Percentiles rank a stretch among this genome's conserved stretches.
Evolutionary conservation across 2,113 vertebrate species (phyloP).

Genomic region (Python bivittatus): DNA sequence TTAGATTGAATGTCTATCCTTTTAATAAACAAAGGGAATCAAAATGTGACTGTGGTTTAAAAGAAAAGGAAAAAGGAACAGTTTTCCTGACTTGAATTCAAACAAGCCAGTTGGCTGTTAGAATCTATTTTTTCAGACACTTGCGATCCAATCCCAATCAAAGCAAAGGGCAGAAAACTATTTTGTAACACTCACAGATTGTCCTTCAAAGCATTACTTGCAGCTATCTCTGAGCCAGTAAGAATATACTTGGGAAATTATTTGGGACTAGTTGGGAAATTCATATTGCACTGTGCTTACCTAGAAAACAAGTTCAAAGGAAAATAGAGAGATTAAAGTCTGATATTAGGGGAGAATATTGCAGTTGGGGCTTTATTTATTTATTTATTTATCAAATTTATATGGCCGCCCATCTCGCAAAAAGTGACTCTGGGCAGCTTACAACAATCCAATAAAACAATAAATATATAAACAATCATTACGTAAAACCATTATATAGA

Average conservation of each 20-base stretch:
- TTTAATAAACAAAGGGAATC: neutral
- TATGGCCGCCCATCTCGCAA: too few species aligned
- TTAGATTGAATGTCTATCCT: neutral
- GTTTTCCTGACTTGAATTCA: neutral
- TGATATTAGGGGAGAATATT: neutral
- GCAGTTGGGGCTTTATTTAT: neutral
- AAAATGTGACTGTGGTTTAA: neutral
- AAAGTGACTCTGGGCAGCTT: too few species aligned
- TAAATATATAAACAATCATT: too few species aligned
- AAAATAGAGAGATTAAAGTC: neutral
- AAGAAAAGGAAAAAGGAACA: neutral
- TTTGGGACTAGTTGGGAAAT: neutral
- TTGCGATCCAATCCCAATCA: neutral
- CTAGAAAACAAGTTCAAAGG: neutral
- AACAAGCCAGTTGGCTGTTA: neutral
- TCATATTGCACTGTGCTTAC: neutral
- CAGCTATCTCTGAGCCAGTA: neutral
- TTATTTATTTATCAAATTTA: too few species aligned
- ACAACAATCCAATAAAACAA: too few species aligned
- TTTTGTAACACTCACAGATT: neutral
- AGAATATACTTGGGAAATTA: too few species aligned
- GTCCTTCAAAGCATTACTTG: neutral
- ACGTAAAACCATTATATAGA: too few species aligned
- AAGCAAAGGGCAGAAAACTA: neutral
- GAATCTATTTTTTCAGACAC: neutral